Evolutionary conservation across 2,797 vertebrate species (phyloP).

Genomic region (Psittacula echo): DNA sequence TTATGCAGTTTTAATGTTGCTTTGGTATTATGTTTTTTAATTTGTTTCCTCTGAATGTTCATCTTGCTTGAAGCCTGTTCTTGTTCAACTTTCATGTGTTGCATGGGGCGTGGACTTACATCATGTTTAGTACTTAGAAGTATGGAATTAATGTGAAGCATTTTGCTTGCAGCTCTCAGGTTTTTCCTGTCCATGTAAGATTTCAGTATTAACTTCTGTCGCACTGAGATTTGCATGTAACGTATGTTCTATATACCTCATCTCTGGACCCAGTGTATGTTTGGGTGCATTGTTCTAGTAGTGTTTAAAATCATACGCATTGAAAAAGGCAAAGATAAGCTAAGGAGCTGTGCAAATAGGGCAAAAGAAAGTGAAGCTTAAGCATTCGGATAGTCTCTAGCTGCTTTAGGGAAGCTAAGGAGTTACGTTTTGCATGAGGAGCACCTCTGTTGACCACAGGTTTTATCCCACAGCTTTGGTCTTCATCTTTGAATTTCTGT

Average conservation of each 20-base stretch:
- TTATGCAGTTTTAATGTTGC: not conserved
- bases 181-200: not conserved
- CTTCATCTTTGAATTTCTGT: not conserved
- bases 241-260: not conserved
- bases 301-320: not conserved
- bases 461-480: not conserved
- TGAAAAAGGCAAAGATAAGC: not conserved
- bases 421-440: not conserved
- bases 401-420: not conserved
- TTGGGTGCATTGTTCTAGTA: not conserved
- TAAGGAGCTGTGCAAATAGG: not conserved
- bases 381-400: not conserved
- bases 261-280: not conserved
- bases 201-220: not conserved
- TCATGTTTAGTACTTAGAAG: not conserved
- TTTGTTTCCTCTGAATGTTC: not conserved
- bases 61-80: not conserved
- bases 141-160: not conserved
- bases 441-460: fast-evolving
- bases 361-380: not conserved
- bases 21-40: not conserved
- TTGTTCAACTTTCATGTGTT: not conserved
- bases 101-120: fast-evolving
- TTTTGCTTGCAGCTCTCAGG: not conserved
- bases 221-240: not conserved